phyloP scores from a whole-genome alignment of 2,113 vertebrate genomes.

The Promerops cafer region DNA sequence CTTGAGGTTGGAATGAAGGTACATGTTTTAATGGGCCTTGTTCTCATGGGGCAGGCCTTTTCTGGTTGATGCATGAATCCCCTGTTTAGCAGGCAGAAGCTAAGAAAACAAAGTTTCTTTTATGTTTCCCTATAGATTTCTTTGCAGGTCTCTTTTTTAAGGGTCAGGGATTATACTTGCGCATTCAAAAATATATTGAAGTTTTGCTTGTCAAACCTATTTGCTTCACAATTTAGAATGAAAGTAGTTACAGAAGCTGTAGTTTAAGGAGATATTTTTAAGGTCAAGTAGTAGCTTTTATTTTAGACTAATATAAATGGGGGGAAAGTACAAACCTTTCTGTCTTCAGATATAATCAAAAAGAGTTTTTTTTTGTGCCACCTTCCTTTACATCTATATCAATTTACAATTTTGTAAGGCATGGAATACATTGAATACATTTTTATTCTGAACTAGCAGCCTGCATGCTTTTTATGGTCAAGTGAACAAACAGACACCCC shows the following conservation, averaged over 20 bases:
- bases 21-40: not conserved
- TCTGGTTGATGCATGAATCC: not conserved
- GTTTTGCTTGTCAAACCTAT: not conserved
- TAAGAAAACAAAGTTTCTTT: not conserved
- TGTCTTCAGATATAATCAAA: not conserved
- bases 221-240: not conserved
- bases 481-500: not conserved
- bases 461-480: not conserved
- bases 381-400: not conserved
- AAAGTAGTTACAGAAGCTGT: not conserved
- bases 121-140: not conserved
- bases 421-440: fast-evolving
- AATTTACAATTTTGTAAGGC: not conserved
- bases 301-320: not conserved
- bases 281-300: not conserved
- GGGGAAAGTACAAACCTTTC: not conserved
- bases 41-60: not conserved
- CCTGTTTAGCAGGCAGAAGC: not conserved
- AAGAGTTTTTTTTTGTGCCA: not conserved
- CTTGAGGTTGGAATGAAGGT: not conserved
- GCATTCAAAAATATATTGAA: not conserved
- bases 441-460: not conserved
- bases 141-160: not conserved
- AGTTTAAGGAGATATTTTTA: not conserved
- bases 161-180: not conserved